phyloP scores from a whole-genome alignment of 2,113 vertebrate genomes.

The Neolamprologus devosi region DNA sequence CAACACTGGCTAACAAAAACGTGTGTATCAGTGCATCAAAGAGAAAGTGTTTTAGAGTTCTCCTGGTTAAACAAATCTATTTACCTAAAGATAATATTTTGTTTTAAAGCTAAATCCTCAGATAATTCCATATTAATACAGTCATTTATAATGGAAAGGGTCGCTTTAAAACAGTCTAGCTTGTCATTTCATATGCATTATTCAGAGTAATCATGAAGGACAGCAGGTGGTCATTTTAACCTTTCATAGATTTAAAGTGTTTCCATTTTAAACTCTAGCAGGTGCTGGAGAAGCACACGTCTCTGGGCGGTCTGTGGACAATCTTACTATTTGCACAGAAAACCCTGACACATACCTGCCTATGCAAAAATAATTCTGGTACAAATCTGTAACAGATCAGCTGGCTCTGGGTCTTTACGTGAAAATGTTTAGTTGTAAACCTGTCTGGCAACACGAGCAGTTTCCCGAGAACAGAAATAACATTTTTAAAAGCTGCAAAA shows the following conservation, averaged over 20 bases:
- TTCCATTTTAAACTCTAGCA: conserved; percentile 2
- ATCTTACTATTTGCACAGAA: background rate
- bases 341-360: background rate
- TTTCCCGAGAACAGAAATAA: background rate
- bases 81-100: background rate
- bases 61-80: background rate
- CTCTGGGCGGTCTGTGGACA: background rate
- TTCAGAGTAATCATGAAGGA: background rate
- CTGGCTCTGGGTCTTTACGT: background rate
- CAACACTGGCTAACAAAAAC: background rate
- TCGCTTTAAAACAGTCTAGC: background rate
- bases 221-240: conserved; percentile 27
- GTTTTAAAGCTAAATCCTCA: background rate
- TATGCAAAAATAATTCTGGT: background rate
- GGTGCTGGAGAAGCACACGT: background rate
- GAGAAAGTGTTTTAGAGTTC: background rate
- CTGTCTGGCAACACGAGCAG: conserved; percentile 15
- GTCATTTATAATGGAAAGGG: background rate
- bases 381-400: conserved; percentile 6
- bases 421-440: background rate
- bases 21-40: fast-evolving
- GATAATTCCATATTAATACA: background rate
- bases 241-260: conserved; percentile 15
- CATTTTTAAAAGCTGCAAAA: background rate
- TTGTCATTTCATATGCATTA: conserved; percentile 7